Evolutionary conservation across 2,113 vertebrate species (phyloP).

Genomic region (Lamprologus tigripictilis): DNA sequence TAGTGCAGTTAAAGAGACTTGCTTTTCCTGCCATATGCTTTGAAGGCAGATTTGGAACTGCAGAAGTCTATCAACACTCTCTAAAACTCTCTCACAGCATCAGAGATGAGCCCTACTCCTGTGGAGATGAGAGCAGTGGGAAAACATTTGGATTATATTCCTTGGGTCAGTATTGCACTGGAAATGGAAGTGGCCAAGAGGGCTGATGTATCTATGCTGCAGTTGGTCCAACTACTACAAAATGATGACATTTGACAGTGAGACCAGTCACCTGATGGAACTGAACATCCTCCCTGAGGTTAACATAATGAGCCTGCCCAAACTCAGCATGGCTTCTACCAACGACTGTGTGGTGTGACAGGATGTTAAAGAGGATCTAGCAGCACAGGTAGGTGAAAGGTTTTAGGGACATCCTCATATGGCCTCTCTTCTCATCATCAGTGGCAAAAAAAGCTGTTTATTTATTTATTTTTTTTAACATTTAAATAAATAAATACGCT

Average conservation of each 20-base stretch:
- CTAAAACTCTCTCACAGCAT: neutral
- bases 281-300: neutral
- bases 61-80: neutral
- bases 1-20: neutral
- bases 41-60: neutral
- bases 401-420: neutral
- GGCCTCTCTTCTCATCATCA: neutral
- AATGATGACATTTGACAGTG: neutral
- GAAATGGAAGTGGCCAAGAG: neutral
- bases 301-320: neutral
- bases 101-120: neutral
- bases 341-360: neutral
- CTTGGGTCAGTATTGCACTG: neutral
- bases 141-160: constrained; percentile 1
- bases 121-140: neutral
- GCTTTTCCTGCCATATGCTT: neutral
- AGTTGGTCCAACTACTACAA: neutral
- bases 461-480: neutral
- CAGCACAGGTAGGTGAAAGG: neutral
- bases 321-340: neutral
- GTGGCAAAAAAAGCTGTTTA: neutral
- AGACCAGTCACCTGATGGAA: neutral
- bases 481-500: neutral
- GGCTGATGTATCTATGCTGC: neutral
- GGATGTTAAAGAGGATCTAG: neutral